These are phyloP conservation scores for Stenurella melanura DNA, from an alignment of 2,888 invertebrate genomes.

Conservation along the genomic window DNA sequence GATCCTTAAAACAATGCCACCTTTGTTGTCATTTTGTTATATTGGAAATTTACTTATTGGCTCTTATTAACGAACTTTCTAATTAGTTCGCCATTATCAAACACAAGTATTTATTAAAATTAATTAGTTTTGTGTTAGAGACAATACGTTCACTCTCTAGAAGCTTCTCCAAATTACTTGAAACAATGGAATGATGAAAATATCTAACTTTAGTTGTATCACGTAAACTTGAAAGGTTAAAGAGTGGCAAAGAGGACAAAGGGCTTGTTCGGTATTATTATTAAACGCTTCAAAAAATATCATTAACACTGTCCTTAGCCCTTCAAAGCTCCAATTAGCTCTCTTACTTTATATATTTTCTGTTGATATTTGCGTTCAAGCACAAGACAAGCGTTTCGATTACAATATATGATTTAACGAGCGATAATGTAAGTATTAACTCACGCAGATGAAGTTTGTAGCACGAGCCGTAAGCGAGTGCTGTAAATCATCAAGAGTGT, in stretches of 20 bases:
- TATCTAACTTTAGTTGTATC: not conserved
- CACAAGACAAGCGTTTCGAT: too few species aligned
- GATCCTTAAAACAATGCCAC: conserved; percentile 43
- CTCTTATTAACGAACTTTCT: conserved; percentile 12
- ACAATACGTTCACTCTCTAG: conserved; percentile 7
- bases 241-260: not conserved
- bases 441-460: too few species aligned
- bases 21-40: conserved; percentile 44
- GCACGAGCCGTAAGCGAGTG: too few species aligned
- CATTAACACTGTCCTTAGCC: not conserved
- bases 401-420: too few species aligned
- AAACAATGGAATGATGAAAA: conserved; percentile 4
- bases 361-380: too few species aligned
- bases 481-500: too few species aligned
- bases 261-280: not conserved
- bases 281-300: not conserved
- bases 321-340: too few species aligned
- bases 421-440: too few species aligned
- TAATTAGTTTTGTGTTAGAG: conserved; percentile 8
- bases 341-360: too few species aligned
- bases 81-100: conserved; percentile 8
- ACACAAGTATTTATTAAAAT: conserved; percentile 30
- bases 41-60: conserved; percentile 33
- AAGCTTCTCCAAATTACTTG: not conserved
- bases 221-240: not conserved